These are phyloP conservation scores for Drosophila siamana DNA, from an alignment of 2,888 invertebrate species.

Conservation along the genomic window DNA sequence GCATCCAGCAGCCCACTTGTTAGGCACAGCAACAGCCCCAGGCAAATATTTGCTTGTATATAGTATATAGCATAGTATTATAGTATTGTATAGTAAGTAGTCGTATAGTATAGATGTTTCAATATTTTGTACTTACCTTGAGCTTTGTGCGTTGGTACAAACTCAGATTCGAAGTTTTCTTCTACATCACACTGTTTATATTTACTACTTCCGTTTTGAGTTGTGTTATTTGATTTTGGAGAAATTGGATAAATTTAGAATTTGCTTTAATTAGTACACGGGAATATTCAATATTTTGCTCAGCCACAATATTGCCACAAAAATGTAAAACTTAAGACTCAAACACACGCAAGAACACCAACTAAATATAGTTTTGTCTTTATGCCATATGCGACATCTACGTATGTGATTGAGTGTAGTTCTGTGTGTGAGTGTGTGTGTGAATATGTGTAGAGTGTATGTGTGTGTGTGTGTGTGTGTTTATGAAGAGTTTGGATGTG, in stretches of 20 bases:
- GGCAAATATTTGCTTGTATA: not conserved
- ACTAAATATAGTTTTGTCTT: conserved; percentile 26
- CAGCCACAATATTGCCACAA: conserved; percentile 22
- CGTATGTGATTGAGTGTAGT: conserved; percentile 13
- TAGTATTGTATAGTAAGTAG: too few relatives aligned
- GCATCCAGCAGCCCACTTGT: conserved; percentile 29
- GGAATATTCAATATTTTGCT: conserved; percentile 6
- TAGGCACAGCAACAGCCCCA: conserved; percentile 33
- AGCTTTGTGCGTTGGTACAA: conserved; percentile 54
- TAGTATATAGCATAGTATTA: too few relatives aligned
- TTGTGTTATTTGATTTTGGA: conserved; percentile 1
- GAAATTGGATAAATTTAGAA: conserved; percentile 28
- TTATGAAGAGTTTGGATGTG: not conserved
- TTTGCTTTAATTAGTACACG: conserved; percentile 6
- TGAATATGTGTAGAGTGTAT: not conserved
- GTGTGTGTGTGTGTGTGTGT: not conserved
- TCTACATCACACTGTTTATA: conserved; percentile 60
- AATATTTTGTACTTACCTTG: conserved; percentile 45
- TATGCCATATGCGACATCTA: conserved; percentile 43
- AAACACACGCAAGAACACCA: conserved; percentile 43
- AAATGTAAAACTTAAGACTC: conserved; percentile 31
- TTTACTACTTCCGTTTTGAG: conserved; percentile 22
- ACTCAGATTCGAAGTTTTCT: conserved; percentile 33
- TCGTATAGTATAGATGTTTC: conserved; percentile 19
- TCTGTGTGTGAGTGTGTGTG: not conserved